Evolutionary conservation across 2,797 vertebrate genomes (phyloP).

Genomic region (Takifugu rubripes): DNA sequence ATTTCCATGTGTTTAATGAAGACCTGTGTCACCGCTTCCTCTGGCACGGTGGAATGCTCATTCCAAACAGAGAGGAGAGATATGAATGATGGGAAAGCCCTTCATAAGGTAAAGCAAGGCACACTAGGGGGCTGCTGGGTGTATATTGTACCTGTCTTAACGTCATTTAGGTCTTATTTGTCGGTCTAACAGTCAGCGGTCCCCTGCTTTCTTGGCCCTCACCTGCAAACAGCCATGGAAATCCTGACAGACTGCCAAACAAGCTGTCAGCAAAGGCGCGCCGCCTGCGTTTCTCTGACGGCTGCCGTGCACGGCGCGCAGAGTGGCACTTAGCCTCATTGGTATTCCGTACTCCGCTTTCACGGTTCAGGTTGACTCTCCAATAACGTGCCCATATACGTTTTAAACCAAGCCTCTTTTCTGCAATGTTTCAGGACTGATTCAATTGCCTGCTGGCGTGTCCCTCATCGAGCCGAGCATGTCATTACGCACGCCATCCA

Average conservation of each 20-base stretch:
- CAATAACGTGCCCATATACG: background rate
- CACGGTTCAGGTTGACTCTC: constrained; percentile 33
- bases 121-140: constrained; percentile 34
- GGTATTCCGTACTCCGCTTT: constrained; percentile 28
- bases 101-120: constrained; percentile 64
- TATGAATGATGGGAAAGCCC: constrained; percentile 62
- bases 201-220: constrained; percentile 64
- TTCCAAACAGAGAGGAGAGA: constrained; percentile 52
- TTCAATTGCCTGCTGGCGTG: constrained; percentile 64
- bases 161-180: constrained; percentile 72
- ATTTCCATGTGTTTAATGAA: constrained; percentile 59
- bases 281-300: constrained; percentile 40
- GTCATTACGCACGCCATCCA: constrained; percentile 59
- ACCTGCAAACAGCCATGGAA: constrained; percentile 67
- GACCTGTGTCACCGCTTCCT: constrained; percentile 57
- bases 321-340: constrained; percentile 30
- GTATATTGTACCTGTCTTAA: constrained; percentile 61
- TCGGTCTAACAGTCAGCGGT: constrained; percentile 63
- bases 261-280: constrained; percentile 32
- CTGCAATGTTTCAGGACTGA: constrained; percentile 36
- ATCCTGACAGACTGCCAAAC: constrained; percentile 68
- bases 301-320: constrained; percentile 13
- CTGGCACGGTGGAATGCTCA: constrained; percentile 45
- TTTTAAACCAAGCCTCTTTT: constrained; percentile 55
- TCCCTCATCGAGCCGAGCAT: constrained; percentile 56